These are phyloP conservation scores for Tenthredo scrophulariae DNA, from an alignment of 2,888 invertebrate genomes.

Conservation along the genomic window DNA sequence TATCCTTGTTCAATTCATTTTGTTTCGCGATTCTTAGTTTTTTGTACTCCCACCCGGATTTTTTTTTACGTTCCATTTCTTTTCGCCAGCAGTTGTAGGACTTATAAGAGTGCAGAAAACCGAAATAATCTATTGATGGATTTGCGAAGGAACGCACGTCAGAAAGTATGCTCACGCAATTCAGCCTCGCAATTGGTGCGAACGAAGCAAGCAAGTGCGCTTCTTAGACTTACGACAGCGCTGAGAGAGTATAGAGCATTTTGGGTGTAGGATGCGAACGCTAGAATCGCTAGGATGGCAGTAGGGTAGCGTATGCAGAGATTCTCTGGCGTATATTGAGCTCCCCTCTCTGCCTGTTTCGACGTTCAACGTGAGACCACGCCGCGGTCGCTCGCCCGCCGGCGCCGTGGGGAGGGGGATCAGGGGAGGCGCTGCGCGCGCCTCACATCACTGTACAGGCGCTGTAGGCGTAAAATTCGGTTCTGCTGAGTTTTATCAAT, in stretches of 20 bases:
- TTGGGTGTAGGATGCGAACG: constrained; percentile 4
- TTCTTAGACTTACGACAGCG: constrained; percentile 17
- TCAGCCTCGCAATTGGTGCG: constrained; percentile 16
- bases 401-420: neutral
- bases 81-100: constrained; percentile 9
- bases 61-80: constrained; percentile 29
- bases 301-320: constrained; percentile 15
- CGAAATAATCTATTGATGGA: constrained; percentile 25
- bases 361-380: constrained; percentile 15
- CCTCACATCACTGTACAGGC: constrained; percentile 4
- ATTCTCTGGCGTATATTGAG: constrained; percentile 4
- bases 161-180: constrained; percentile 1
- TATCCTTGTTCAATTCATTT: constrained; percentile 16
- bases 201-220: constrained; percentile 5
- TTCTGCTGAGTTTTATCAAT: constrained; percentile 13
- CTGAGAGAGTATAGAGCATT: constrained; percentile 17
- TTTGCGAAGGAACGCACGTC: constrained; percentile 19
- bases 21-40: constrained; percentile 5
- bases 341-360: constrained; percentile 16
- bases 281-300: constrained; percentile 6
- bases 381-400: neutral
- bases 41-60: constrained; percentile 33
- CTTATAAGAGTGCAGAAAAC: constrained; percentile 2
- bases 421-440: neutral
- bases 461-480: constrained; percentile 13